Evolutionary conservation across 1,140 invertebrate genomes (phyloP).

Genomic region (Doryteuthis pealeii): DNA sequence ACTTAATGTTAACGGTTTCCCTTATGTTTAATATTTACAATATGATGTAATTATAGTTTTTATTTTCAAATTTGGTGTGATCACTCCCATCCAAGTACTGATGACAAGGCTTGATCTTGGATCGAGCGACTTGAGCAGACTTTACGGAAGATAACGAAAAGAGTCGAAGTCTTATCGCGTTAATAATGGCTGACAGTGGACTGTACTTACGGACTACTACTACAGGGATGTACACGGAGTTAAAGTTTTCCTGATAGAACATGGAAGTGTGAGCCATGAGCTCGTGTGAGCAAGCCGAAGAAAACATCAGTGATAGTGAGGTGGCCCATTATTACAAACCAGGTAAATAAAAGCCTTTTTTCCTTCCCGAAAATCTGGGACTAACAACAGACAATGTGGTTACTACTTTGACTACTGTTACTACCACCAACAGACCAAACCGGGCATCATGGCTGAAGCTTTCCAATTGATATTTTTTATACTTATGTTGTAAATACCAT

Average conservation of each 20-base stretch:
- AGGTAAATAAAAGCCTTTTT: conserved; percentile 7
- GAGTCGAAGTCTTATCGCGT: conserved; percentile 1
- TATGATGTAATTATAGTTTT: no score
- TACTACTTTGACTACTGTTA: no score
- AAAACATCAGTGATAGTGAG: conserved; percentile 9
- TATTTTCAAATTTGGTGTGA: no score
- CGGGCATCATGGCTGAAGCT: no score
- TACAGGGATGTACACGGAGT: conserved; percentile 6
- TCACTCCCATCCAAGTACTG: no score
- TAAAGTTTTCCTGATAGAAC: conserved; percentile 4
- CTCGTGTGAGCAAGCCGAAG: conserved; percentile 8
- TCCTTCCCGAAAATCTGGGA: neutral
- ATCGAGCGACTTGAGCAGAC: neutral
- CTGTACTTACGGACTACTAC: conserved; percentile 6
- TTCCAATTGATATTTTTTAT: no score
- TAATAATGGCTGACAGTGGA: conserved; percentile 13
- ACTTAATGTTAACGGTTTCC: no score
- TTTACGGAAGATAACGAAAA: neutral
- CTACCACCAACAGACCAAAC: no score
- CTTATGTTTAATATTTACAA: no score
- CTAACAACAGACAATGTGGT: no score
- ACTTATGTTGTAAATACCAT: no score
- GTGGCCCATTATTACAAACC: conserved; percentile 14
- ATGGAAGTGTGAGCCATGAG: conserved; percentile 14
- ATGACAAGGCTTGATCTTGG: neutral